phyloP scores from a whole-genome alignment of 2,888 invertebrate species.

The Mechanitis mazaeus region DNA sequence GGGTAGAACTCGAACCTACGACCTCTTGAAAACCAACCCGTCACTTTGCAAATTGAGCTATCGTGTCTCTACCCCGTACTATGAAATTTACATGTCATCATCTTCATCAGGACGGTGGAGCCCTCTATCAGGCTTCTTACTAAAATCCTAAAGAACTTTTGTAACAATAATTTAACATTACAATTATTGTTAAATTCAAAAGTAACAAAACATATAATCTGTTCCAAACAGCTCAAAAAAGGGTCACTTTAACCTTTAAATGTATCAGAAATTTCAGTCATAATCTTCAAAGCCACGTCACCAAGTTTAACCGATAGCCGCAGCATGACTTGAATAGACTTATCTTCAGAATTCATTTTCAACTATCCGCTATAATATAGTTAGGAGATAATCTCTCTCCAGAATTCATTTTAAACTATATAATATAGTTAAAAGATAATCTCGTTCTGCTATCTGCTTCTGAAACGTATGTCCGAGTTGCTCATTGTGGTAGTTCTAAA shows the following conservation, averaged over 20 bases:
- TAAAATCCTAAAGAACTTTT: too few relatives aligned
- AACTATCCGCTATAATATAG: conserved; percentile 3
- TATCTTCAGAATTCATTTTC: conserved; percentile 17
- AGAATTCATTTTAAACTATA: conserved; percentile 15
- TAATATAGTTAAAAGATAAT: conserved; percentile 10
- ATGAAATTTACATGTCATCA: too few relatives aligned
- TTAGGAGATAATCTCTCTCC: conserved; percentile 14
- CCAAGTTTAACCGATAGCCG: conserved; percentile 20
- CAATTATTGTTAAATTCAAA: too few relatives aligned
- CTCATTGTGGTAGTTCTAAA: conserved; percentile 8
- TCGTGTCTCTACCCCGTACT: too few relatives aligned
- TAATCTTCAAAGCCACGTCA: conserved; percentile 15
- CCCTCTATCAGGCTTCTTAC: too few relatives aligned
- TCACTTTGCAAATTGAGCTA: too few relatives aligned
- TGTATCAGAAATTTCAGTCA: conserved; percentile 12
- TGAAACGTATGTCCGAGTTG: conserved; percentile 9
- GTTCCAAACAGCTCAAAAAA: background rate
- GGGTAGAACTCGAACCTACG: too few relatives aligned
- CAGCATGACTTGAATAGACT: conserved; percentile 7
- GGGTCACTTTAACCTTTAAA: background rate
- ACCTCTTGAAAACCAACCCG: too few relatives aligned
- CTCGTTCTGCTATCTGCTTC: conserved; percentile 12
- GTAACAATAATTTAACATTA: too few relatives aligned
- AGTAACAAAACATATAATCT: background rate
- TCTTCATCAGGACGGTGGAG: too few relatives aligned